Evolutionary conservation across 2,113 vertebrate genomes (phyloP), one percentile per base, ranked within the genome.

Genomic region (Burhinus oedicnemus): DNA sequence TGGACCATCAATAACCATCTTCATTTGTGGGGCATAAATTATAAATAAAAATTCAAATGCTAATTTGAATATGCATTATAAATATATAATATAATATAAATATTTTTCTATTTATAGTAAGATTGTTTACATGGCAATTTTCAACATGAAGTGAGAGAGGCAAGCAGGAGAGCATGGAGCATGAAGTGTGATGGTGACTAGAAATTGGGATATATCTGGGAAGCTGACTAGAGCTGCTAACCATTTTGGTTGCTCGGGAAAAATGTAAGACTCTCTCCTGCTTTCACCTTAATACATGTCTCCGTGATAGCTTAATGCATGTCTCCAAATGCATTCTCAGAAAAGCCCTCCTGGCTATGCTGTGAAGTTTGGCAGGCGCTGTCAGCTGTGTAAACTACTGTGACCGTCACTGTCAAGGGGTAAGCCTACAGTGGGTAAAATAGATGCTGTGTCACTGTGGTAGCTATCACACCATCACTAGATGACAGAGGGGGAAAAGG

Each of bases 331-430:
- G 18, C 18, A 22, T 55, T 61, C 54, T 81, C 34, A 64, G 68
- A 26, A 66, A 66, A 80, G 15, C 23, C 69, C n/a, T 77, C 22
- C 57, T 71, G 47, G 47, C 44, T 68, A 5, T 1, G 12, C 62
- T 20, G 47, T 32, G 47, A 77, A 72, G 40, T 38, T 54, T 83
- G 49, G 75, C 64, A 58, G 52, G 40, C 0, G 0, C n/a, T 0
- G 0, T 54, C 3, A 3, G 65, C 57, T 34, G 9, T 36, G 54
- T 65, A 52, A 82, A 47, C 32, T 47, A 3, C 65, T 0, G 0
- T 2, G 14, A 34, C 17, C 2, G 1, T 88, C 68, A 11, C 51
- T 34, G 57, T 8, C 0, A 2, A 62, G 81, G 77, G 71, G n/a
- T 13, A 42, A 51, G 26, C 29, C 44, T 61, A 11, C 36, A 10